Evolutionary conservation across 2,113 vertebrate species (phyloP).

Genomic region (Phasianus colchicus): DNA sequence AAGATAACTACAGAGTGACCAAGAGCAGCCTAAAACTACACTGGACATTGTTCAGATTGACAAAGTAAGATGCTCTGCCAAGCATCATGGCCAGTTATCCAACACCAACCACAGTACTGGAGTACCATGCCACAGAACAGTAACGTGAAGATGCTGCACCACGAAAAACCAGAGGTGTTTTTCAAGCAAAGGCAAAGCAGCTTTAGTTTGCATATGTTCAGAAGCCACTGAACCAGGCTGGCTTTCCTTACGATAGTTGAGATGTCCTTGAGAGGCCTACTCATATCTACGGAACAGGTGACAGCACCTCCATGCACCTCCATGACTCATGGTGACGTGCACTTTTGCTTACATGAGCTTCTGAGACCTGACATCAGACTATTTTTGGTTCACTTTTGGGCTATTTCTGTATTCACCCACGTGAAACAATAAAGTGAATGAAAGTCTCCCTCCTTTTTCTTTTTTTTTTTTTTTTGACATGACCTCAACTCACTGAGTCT

Average conservation of each 20-base stretch:
- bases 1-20: not conserved
- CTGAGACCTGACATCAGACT: constrained; percentile 34
- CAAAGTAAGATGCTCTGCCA: not conserved
- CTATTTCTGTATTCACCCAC: constrained; percentile 19
- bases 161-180: not conserved
- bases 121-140: not conserved
- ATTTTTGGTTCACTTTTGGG: constrained; percentile 44
- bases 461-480: not conserved
- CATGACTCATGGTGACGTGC: constrained; percentile 13
- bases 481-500: constrained; percentile 10
- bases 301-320: constrained; percentile 35
- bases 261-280: constrained; percentile 23
- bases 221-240: not conserved
- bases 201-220: not conserved
- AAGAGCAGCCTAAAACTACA: not conserved
- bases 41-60: not conserved
- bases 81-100: not conserved
- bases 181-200: not conserved
- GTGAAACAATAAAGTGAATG: constrained; percentile 24
- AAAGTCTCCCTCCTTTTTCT: not conserved
- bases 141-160: not conserved
- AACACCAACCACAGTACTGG: not conserved
- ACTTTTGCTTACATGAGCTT: not conserved
- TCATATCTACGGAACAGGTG: constrained; percentile 39
- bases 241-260: constrained; percentile 14